Conservation (phyloP, 2,113 vertebrate genomes). For the Harpagus bidentatus region DNA sequence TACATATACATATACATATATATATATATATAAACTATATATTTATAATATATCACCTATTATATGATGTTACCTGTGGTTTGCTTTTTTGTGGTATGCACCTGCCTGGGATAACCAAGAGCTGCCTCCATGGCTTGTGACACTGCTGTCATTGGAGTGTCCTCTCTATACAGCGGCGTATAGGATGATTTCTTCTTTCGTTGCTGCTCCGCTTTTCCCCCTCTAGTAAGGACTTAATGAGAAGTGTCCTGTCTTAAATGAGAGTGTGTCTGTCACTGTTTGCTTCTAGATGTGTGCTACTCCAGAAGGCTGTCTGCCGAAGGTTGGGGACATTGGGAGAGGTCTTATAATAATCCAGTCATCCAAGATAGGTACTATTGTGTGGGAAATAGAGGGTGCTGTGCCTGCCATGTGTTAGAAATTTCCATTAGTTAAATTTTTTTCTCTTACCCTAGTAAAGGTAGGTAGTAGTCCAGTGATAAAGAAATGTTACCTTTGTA, state of each 20-base stretch:
- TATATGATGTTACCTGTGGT: background rate
- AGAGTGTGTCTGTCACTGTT: background rate
- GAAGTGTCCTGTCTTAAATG: background rate
- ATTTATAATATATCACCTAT: background rate
- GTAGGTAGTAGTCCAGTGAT: background rate
- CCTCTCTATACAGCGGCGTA: accelerated
- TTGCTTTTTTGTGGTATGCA: background rate
- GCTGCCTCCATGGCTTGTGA: background rate
- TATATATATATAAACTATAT: no score
- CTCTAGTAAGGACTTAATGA: background rate
- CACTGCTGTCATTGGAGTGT: background rate
- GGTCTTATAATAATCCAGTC: background rate
- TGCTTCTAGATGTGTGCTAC: background rate
- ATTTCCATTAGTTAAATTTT: background rate
- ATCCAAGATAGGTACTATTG: background rate
- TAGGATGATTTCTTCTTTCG: background rate
- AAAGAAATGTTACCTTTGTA: background rate
- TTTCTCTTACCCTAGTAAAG: background rate
- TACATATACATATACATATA: no score
- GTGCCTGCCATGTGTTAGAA: background rate
- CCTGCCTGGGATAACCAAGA: background rate
- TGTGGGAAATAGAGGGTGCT: background rate
- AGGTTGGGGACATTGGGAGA: background rate
- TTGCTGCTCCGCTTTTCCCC: background rate
- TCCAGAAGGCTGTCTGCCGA: background rate